These are phyloP conservation scores for Sebastes matsubarae DNA, from an alignment of 2,797 vertebrate genomes.

Conservation along the genomic window DNA sequence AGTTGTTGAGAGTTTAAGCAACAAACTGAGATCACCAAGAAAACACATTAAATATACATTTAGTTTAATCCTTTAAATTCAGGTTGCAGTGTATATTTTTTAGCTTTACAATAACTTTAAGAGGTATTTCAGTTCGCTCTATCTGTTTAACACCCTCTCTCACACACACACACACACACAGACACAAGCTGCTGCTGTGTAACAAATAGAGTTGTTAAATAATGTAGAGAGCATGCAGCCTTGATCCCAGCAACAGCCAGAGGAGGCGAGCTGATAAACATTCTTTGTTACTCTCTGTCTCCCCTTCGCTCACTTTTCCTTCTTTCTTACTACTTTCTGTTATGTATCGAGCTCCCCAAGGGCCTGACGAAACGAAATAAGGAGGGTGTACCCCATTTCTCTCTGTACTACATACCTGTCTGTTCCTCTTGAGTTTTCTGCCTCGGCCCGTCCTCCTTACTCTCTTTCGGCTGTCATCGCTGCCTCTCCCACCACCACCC, in stretches of 20 bases:
- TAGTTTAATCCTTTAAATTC: neutral
- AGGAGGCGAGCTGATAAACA: slow-evolving; percentile 55
- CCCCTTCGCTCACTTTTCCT: slow-evolving; percentile 18
- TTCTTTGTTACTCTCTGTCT: slow-evolving; percentile 29
- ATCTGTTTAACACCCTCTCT: neutral
- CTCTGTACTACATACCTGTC: slow-evolving; percentile 1
- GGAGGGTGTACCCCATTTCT: slow-evolving; percentile 25
- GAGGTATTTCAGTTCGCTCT: slow-evolving; percentile 4
- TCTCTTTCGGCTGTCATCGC: neutral
- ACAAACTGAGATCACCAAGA: neutral
- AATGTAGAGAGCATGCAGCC: slow-evolving; percentile 51
- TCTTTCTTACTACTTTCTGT: slow-evolving; percentile 26
- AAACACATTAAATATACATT: neutral
- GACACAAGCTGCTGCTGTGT: slow-evolving; percentile 30
- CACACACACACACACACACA: slow-evolving; percentile 13
- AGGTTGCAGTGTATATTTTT: neutral
- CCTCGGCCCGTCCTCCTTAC: neutral
- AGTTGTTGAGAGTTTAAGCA: neutral
- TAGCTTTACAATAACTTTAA: neutral
- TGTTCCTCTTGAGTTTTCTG: slow-evolving; percentile 20
- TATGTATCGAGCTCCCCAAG: slow-evolving; percentile 24
- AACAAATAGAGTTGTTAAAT: slow-evolving; percentile 65
- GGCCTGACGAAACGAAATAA: slow-evolving; percentile 47
- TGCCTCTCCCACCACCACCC: neutral
- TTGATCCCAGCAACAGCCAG: slow-evolving; percentile 56